phyloP scores from a whole-genome alignment of 2,888 invertebrate genomes.

The Spicauda simplicius region DNA sequence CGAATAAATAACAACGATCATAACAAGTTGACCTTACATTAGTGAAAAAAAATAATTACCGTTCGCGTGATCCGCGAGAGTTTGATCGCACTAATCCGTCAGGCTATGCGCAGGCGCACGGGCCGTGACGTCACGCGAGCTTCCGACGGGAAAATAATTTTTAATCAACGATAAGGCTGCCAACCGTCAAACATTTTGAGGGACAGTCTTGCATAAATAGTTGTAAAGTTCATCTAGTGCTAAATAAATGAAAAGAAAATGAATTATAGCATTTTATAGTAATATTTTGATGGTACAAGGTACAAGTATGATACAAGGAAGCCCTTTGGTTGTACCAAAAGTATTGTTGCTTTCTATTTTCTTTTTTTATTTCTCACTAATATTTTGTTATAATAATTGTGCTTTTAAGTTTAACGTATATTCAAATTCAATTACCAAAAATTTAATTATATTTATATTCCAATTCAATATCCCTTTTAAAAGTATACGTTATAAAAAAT shows the following conservation, averaged over 20 bases:
- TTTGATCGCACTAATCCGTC: slow-evolving; percentile 63
- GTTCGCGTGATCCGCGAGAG: slow-evolving; percentile 57
- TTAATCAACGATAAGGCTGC: slow-evolving; percentile 44
- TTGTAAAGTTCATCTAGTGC: slow-evolving; percentile 1
- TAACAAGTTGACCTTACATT: slow-evolving; percentile 48
- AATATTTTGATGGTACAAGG: no score
- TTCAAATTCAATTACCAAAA: no score
- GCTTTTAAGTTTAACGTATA: no score
- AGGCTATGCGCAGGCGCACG: slow-evolving; percentile 56
- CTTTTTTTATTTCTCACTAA: no score
- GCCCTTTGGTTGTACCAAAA: no score
- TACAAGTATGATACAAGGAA: no score
- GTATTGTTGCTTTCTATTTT: no score
- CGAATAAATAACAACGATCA: slow-evolving; percentile 39
- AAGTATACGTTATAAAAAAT: no score
- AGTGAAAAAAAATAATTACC: slow-evolving; percentile 49
- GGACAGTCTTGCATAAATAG: slow-evolving; percentile 35
- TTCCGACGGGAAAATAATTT: slow-evolving; percentile 56
- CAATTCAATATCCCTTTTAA: no score
- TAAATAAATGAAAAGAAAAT: not conserved
- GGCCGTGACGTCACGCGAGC: slow-evolving; percentile 66
- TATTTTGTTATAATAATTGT: no score
- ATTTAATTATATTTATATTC: no score
- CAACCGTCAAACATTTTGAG: slow-evolving; percentile 33
- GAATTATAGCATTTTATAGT: not conserved